These are phyloP conservation scores for Podabrus alpinus DNA, from an alignment of 2,888 invertebrate species.

Conservation along the genomic window DNA sequence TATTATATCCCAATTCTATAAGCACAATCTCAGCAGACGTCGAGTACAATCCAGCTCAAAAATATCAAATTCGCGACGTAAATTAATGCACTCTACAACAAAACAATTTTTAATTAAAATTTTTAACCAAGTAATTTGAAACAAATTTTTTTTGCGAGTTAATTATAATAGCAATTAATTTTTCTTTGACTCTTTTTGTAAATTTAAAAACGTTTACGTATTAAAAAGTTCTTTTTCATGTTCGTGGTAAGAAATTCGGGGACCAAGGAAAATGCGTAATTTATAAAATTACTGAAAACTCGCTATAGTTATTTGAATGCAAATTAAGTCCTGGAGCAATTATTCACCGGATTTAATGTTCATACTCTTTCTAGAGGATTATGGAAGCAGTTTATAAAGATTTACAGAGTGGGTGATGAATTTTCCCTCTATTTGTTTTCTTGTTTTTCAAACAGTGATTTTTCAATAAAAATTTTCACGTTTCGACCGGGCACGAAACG, in stretches of 20 bases:
- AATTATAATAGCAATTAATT: constrained; percentile 9
- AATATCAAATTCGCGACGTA: neutral
- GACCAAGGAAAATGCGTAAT: constrained; percentile 25
- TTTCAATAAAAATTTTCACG: neutral
- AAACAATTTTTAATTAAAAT: neutral
- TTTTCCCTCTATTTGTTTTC: constrained; percentile 16
- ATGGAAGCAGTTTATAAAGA: constrained; percentile 40
- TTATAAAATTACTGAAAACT: constrained; percentile 31
- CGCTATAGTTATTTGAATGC: constrained; percentile 40
- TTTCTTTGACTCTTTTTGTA: constrained; percentile 13
- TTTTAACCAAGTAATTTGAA: neutral
- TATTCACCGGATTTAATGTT: constrained; percentile 42
- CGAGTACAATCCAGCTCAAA: neutral
- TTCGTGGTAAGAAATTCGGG: constrained; percentile 11
- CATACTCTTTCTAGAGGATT: constrained; percentile 39
- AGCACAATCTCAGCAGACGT: constrained; percentile 37
- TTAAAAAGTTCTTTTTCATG: neutral
- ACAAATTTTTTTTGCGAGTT: neutral
- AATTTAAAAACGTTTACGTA: constrained; percentile 10
- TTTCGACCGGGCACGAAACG: neutral
- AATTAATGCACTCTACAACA: neutral
- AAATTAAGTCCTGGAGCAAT: constrained; percentile 41
- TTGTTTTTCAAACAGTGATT: constrained; percentile 10
- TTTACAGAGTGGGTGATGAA: constrained; percentile 33
- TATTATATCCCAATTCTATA: constrained; percentile 43